phyloP scores from a whole-genome alignment of 2,113 vertebrate genomes.

The Caracal caracal region DNA sequence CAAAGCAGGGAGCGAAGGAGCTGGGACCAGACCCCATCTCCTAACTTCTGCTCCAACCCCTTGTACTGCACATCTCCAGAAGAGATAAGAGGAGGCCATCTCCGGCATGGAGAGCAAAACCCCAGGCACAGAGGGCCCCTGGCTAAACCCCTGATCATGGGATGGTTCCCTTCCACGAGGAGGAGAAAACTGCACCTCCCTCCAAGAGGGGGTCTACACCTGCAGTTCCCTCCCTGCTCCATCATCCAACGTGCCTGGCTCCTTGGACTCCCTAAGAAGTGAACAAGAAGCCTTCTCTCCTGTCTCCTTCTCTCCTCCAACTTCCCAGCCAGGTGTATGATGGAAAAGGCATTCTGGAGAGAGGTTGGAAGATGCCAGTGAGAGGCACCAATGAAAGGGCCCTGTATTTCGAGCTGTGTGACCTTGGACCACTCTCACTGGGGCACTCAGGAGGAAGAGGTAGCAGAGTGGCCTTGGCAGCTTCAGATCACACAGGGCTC shows the following conservation, averaged over 20 bases:
- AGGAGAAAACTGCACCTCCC: background rate
- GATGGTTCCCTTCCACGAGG: background rate
- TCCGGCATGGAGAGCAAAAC: background rate
- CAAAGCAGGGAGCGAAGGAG: background rate
- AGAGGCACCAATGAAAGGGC: background rate
- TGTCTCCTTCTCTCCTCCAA: background rate
- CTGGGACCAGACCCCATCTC: background rate
- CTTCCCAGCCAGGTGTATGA: background rate
- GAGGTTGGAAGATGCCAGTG: background rate
- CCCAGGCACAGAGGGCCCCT: background rate
- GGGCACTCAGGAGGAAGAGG: background rate
- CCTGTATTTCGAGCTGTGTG: background rate
- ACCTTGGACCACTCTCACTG: background rate
- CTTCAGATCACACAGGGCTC: background rate
- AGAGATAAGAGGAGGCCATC: background rate
- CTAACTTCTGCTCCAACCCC: background rate
- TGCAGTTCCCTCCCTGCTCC: background rate
- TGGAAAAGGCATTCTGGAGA: background rate
- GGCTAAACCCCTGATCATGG: background rate
- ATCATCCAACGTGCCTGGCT: background rate
- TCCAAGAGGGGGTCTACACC: background rate
- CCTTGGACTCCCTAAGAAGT: background rate
- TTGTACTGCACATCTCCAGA: background rate
- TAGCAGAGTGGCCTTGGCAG: background rate
- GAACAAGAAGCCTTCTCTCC: background rate